Percentiles rank a stretch among this genome's conserved stretches.
Conservation (phyloP, 2,888 invertebrate species). For the Leptarthrus brevirostris region DNA sequence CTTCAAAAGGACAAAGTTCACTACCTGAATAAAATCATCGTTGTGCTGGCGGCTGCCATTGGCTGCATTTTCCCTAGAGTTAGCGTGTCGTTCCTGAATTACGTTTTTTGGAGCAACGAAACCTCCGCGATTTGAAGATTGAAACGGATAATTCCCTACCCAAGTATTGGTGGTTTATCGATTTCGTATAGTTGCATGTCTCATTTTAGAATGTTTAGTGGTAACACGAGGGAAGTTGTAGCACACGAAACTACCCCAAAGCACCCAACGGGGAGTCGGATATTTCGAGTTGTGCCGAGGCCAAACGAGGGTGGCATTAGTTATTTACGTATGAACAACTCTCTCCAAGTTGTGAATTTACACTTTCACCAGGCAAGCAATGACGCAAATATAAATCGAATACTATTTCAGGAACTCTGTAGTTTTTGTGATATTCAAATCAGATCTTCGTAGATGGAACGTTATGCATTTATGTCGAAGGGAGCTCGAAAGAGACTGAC, state of each 20-base stretch:
- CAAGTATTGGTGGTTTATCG: slow-evolving; percentile 16
- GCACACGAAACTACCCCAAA: background rate
- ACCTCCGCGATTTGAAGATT: background rate
- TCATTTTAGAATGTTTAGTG: slow-evolving; percentile 2
- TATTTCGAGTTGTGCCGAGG: slow-evolving; percentile 10
- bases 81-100: background rate
- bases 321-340: slow-evolving; percentile 6
- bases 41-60: background rate
- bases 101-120: background rate
- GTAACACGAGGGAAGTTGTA: slow-evolving; percentile 6
- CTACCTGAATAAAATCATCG: background rate
- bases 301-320: background rate
- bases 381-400: too few relatives aligned
- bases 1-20: slow-evolving; percentile 40
- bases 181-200: slow-evolving; percentile 14
- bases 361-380: too few relatives aligned
- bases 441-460: too few relatives aligned
- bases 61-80: background rate
- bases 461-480: too few relatives aligned
- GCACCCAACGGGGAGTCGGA: background rate
- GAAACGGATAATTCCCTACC: background rate
- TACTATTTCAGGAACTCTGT: too few relatives aligned
- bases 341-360: background rate
- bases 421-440: too few relatives aligned
- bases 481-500: too few relatives aligned